Evolutionary conservation across 2,888 invertebrate species (phyloP), one percentile per base, ranked within the genome.

Genomic region (Celastrina argiolus): DNA sequence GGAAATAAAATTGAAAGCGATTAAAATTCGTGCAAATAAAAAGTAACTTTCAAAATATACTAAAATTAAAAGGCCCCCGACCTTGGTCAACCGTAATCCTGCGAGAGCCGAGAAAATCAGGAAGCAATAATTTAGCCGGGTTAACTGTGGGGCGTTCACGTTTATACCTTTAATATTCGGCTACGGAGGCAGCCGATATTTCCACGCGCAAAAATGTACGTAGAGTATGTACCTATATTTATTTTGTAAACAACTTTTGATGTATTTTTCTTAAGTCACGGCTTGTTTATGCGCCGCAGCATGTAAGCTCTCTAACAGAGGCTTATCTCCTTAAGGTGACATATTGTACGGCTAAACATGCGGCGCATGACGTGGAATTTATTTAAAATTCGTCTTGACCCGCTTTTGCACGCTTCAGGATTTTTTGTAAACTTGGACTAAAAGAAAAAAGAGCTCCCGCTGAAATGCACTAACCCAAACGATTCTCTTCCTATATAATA

Each of bases 281-380:
- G 65, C 31, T 58, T 58, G 65, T 42, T 65, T 65, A 65, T 65
- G 65, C 65, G 41, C 16, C 41, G 65, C 65, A 41, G 65, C 65
- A 65, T 65, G 58, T 58, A 42, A 65, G 65, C 65, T 59, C 59
- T 65, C 58, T 65, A 18, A 65, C 58, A 42, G 42, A n/a, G 59
- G 65, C 65, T 65, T 65, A 65, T 65, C 65, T 58, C 59, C 31
- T 65, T 41, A 58, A 65, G 65, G 28, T 58, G 65, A 58, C 65
- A 58, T 58, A 65, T 65, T 58, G 56, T 58, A 34, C 41, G 65
- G 41, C 65, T 65, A 58, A 56, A 65, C 41, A 58, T 16, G 65
- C 42, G 39, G 65, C 31, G 42, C 65, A 58, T 65, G 65, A 41
- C 56, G 56, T 16, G 18, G 41, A 65, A 65, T 65, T 65, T 58